Evolutionary conservation across 2,797 vertebrate species (phyloP), one percentile per base, ranked within the genome.

Genomic region (Petrocephalus schoutedeni): DNA sequence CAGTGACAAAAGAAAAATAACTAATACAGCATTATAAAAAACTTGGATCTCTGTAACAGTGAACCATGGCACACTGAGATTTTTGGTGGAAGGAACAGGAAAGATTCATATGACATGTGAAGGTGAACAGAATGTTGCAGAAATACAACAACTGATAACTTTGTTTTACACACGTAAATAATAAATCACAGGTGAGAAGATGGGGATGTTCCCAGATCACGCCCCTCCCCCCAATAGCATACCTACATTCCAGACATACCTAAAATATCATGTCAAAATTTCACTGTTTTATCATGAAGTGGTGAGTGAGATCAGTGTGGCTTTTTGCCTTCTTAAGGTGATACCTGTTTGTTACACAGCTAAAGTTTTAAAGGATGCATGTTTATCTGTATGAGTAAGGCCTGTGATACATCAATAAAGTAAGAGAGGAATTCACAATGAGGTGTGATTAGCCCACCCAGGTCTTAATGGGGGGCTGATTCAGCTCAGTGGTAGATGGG

Each of bases 311-410:
- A 45, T 77, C 71, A 77, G 32, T 45, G 32, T 45, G 71, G 36
- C 36, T n/a, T 14, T 77, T 45, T 19, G 41, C 36, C 36, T 49
- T 41, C 71, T 77, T 41, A 45, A 19, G 71, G 71, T n/a, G 19
- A 45, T 77, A 77, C 36, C 19, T n/a, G 71, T n/a, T 77, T 77
- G 36, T 45, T 45, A 41, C 71, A 45, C 19, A 16, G 36, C 16
- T 45, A 49, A 77, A n/a, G 71, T 49, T 77, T 77, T 77, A 77
- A 77, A 77, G 41, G 36, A 45, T 77, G 71, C 16, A 77, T 77
- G 71, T 16, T 77, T 36, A 77, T 77, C 71, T 77, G 71, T 77
- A n/a, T 77, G 36, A 77, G 36, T 77, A 77, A 77, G 71, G 71
- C 19, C 71, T 41, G 41, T 45, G 41, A 77, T 77, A 45, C 16